Conservation (phyloP, 1,140 invertebrate genomes). For the Phthorimaea operculella region DNA sequence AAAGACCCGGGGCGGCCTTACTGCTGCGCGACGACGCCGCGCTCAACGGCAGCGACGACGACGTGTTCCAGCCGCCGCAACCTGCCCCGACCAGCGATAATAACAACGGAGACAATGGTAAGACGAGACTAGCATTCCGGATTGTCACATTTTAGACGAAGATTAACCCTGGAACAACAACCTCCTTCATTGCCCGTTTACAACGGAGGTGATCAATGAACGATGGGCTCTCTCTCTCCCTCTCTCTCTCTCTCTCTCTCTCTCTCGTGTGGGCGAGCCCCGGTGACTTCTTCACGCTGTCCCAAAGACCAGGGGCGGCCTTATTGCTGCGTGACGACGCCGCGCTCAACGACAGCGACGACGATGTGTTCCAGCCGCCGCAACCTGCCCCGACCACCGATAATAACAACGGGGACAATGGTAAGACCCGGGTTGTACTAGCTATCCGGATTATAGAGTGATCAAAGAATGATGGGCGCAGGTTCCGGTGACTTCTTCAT, state of each 20-base stretch:
- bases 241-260: too few relatives aligned
- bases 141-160: too few relatives aligned
- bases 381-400: not conserved
- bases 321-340: conserved; percentile 52
- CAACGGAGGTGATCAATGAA: too few relatives aligned
- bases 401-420: not conserved
- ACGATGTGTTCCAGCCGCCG: conserved; percentile 50
- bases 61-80: conserved; percentile 41
- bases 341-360: conserved; percentile 47
- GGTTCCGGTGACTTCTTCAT: conserved; percentile 66
- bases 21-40: conserved; percentile 51
- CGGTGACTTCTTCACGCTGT: conserved; percentile 65
- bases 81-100: not conserved
- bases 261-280: conserved; percentile 56
- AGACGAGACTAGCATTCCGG: too few relatives aligned
- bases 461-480: too few relatives aligned
- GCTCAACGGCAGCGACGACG: conserved; percentile 52
- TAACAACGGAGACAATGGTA: not conserved
- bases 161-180: too few relatives aligned
- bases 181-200: conserved; percentile 51
- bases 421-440: too few relatives aligned
- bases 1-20: conserved; percentile 54
- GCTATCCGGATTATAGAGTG: too few relatives aligned
- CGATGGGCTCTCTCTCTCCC: too few relatives aligned
- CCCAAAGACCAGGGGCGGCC: conserved; percentile 55